phyloP scores from a whole-genome alignment of 2,888 invertebrate genomes.

The Teinopalpus imperialis region DNA sequence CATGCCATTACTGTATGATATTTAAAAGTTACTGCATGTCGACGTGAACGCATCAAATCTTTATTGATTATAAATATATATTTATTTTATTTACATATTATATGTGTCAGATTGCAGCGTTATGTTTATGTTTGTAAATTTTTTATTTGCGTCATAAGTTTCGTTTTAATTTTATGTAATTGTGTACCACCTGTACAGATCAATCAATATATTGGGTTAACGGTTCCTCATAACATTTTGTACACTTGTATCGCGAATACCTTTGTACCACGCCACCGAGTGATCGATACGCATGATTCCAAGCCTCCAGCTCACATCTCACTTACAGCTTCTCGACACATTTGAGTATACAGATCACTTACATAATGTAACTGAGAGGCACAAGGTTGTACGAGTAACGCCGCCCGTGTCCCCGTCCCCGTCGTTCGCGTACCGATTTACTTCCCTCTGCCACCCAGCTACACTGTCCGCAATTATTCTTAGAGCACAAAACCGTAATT shows the following conservation, averaged over 20 bases:
- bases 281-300: slow-evolving; percentile 80
- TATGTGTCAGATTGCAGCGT: slow-evolving; percentile 31
- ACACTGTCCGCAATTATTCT: slow-evolving; percentile 62
- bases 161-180: slow-evolving; percentile 30
- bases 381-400: slow-evolving; percentile 61
- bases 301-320: slow-evolving; percentile 80
- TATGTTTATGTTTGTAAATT: slow-evolving; percentile 29
- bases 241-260: slow-evolving; percentile 73
- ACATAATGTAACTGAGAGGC: slow-evolving; percentile 76
- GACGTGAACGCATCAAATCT: slow-evolving; percentile 41
- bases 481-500: slow-evolving; percentile 69
- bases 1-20: slow-evolving; percentile 19
- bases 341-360: slow-evolving; percentile 69
- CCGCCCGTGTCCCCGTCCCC: slow-evolving; percentile 32
- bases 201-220: slow-evolving; percentile 36
- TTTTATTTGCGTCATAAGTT: slow-evolving; percentile 34
- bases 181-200: slow-evolving; percentile 32
- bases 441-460: slow-evolving; percentile 76
- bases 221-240: slow-evolving; percentile 64
- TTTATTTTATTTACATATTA: slow-evolving; percentile 29
- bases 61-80: slow-evolving; percentile 17
- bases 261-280: slow-evolving; percentile 81
- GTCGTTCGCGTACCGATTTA: slow-evolving; percentile 48
- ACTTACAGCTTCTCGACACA: slow-evolving; percentile 80
- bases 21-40: slow-evolving; percentile 51